Conservation (phyloP, 2,113 vertebrate genomes). For the Myocastor coypus region DNA sequence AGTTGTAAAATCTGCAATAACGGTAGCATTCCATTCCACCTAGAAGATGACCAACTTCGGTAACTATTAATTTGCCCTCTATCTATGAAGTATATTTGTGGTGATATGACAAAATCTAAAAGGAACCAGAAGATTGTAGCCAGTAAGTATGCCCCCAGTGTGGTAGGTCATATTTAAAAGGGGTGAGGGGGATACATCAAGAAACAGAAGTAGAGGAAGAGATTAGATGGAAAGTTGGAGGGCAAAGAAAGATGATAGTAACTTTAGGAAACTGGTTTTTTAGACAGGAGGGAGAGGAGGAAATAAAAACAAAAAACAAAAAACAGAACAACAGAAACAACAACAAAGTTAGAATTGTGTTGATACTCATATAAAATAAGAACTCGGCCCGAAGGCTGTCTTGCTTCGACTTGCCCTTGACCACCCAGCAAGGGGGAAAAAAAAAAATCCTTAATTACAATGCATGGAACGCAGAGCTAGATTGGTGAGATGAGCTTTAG, state of each 20-base stretch:
- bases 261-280: neutral
- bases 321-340: neutral
- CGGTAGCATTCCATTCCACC: neutral
- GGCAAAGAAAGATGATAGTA: neutral
- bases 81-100: neutral
- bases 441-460: too few relatives aligned
- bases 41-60: neutral
- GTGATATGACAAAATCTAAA: neutral
- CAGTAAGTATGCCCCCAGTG: neutral
- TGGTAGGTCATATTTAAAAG: neutral
- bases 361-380: neutral
- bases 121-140: neutral
- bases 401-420: too few relatives aligned
- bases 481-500: too few relatives aligned
- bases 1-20: neutral
- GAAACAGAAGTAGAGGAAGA: neutral
- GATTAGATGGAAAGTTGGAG: neutral
- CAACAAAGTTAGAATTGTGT: neutral
- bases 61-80: neutral
- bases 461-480: too few relatives aligned
- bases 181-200: neutral
- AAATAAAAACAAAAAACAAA: neutral
- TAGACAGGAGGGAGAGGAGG: neutral
- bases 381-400: too few relatives aligned
- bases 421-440: too few relatives aligned